phyloP scores from a whole-genome alignment of 1,140 invertebrate species.

The Diachasmimorpha longicaudata region DNA sequence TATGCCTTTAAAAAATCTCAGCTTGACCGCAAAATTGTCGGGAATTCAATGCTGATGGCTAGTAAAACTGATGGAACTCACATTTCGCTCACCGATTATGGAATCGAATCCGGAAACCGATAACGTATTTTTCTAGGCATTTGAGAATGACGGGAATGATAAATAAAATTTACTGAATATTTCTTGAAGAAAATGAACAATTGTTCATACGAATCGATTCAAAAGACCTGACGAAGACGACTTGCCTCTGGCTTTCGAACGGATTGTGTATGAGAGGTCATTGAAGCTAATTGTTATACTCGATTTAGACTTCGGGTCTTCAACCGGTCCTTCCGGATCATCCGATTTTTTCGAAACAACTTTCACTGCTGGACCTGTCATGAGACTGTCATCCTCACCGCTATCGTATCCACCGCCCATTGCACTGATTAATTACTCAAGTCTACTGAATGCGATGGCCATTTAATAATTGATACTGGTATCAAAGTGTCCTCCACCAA shows the following conservation, averaged over 20 bases:
- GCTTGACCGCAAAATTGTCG: too few species aligned
- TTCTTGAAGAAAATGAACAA: too few species aligned
- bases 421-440: neutral
- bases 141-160: too few species aligned
- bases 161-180: too few species aligned
- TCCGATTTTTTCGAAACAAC: neutral
- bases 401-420: neutral
- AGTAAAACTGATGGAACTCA: too few species aligned
- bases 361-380: neutral
- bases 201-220: too few species aligned
- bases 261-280: neutral
- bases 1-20: too few species aligned
- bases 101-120: too few species aligned
- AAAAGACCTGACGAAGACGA: neutral
- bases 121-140: too few species aligned
- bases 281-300: neutral
- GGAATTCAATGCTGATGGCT: too few species aligned
- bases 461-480: neutral
- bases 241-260: neutral
- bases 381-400: neutral
- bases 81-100: too few species aligned
- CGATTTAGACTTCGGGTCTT: neutral
- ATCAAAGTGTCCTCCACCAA: too few species aligned
- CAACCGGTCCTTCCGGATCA: neutral
- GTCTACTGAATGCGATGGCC: neutral